Conservation (phyloP, 2,797 vertebrate species). For the Onychomys torridus region DNA sequence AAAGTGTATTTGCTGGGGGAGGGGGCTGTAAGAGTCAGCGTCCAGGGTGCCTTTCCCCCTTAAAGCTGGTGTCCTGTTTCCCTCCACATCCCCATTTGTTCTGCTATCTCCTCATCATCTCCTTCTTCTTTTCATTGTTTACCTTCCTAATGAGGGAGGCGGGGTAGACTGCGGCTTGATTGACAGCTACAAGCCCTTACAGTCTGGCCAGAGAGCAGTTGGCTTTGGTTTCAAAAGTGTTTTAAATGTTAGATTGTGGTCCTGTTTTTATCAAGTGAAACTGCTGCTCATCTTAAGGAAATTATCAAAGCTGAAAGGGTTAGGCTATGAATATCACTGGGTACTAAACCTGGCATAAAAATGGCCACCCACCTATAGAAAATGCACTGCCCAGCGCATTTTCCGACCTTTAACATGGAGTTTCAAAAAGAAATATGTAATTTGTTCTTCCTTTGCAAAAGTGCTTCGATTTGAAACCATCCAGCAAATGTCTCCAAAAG, state of each 20-base stretch:
- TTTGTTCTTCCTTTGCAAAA: constrained; percentile 73
- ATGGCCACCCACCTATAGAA: constrained; percentile 36
- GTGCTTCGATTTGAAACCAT: constrained; percentile 77
- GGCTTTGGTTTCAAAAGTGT: constrained; percentile 90
- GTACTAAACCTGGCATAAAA: constrained; percentile 49
- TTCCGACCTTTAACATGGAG: constrained; percentile 72
- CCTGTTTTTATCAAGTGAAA: constrained; percentile 84
- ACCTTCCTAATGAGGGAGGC: constrained; percentile 99
- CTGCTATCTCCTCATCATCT: constrained; percentile 94
- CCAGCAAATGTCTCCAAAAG: constrained; percentile 80
- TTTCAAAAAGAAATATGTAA: constrained; percentile 79
- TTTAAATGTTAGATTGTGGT: constrained; percentile 84
- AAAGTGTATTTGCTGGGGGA: constrained; percentile 83
- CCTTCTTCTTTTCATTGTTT: constrained; percentile 96
- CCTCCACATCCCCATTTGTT: constrained; percentile 92
- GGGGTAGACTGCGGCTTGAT: constrained; percentile 92
- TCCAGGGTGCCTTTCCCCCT: constrained; percentile 68
- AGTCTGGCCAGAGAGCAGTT: constrained; percentile 89
- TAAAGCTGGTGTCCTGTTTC: constrained; percentile 92
- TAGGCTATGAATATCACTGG: constrained; percentile 68
- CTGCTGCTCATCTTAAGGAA: constrained; percentile 82
- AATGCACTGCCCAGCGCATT: constrained; percentile 69
- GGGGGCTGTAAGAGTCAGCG: constrained; percentile 85
- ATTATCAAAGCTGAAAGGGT: constrained; percentile 70
- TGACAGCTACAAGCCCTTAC: constrained; percentile 92